Conservation (phyloP, 1,140 invertebrate genomes). For the Dinoponera quadriceps region DNA sequence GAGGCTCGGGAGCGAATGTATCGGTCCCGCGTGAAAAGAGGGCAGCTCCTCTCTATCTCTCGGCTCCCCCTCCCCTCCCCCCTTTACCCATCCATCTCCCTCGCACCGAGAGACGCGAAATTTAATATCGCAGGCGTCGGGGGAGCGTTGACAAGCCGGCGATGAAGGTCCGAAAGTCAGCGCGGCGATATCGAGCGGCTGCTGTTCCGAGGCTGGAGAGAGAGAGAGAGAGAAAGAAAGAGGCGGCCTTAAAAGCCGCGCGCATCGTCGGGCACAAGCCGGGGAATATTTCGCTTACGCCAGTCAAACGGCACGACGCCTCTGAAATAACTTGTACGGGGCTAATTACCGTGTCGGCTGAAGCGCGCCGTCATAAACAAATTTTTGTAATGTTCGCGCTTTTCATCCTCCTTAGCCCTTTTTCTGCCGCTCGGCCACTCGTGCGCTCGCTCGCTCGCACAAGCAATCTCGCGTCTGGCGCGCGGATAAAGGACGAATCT, state of each 20-base stretch:
- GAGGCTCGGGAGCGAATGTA: conserved; percentile 43
- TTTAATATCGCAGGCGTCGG: conserved; percentile 57
- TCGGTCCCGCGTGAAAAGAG: conserved; percentile 57
- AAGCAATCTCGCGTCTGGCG: conserved; percentile 54
- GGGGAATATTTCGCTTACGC: conserved; percentile 52
- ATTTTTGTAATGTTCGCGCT: conserved; percentile 58
- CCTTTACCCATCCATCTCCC: not conserved
- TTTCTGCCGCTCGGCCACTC: conserved; percentile 40
- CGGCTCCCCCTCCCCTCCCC: not conserved
- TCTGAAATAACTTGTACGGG: conserved; percentile 48
- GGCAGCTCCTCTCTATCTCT: conserved; percentile 16
- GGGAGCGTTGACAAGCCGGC: conserved; percentile 49
- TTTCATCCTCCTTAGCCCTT: conserved; percentile 46
- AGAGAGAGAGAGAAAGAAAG: conserved; percentile 30
- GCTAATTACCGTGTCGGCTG: conserved; percentile 55
- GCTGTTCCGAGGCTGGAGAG: conserved; percentile 43
- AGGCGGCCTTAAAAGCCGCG: conserved; percentile 47
- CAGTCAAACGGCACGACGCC: conserved; percentile 57
- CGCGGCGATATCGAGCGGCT: conserved; percentile 51
- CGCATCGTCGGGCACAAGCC: conserved; percentile 51
- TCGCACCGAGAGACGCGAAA: conserved; percentile 39
- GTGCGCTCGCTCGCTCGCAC: conserved; percentile 29
- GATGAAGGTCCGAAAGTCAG: conserved; percentile 59
- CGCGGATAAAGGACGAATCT: conserved; percentile 60
- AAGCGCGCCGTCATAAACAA: conserved; percentile 53